These are phyloP conservation scores for Lydus trimaculatus DNA, from an alignment of 2,888 invertebrate species.

Conservation along the genomic window DNA sequence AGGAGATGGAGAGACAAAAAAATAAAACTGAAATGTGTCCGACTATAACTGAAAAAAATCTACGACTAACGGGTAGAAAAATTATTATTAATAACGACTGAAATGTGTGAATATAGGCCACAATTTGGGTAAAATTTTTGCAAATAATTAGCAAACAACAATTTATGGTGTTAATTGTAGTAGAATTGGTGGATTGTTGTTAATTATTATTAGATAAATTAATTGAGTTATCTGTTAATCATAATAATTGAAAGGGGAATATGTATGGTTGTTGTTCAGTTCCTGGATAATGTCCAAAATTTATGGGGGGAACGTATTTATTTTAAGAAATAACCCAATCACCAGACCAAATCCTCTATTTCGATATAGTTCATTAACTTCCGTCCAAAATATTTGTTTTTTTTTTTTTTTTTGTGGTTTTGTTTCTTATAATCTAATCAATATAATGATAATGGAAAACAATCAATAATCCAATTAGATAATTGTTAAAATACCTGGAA, in stretches of 20 bases:
- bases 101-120: slow-evolving; percentile 16
- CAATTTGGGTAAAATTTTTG: neutral
- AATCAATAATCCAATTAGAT: slow-evolving; percentile 9
- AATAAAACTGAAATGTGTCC: neutral
- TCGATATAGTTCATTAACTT: neutral
- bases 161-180: neutral
- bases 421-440: neutral
- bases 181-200: neutral
- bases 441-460: slow-evolving; percentile 4
- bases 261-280: neutral
- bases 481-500: slow-evolving; percentile 11
- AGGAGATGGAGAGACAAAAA: too few species aligned
- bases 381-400: neutral
- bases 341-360: neutral
- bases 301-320: neutral
- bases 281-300: neutral
- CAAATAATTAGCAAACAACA: neutral
- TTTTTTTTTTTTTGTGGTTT: neutral
- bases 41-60: neutral
- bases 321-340: neutral
- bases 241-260: neutral
- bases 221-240: neutral
- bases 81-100: neutral
- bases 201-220: neutral
- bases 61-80: neutral